Base-by-base conservation (phyloP, 1,140 invertebrate genomes). In the Lethocerus indicus region DNA sequence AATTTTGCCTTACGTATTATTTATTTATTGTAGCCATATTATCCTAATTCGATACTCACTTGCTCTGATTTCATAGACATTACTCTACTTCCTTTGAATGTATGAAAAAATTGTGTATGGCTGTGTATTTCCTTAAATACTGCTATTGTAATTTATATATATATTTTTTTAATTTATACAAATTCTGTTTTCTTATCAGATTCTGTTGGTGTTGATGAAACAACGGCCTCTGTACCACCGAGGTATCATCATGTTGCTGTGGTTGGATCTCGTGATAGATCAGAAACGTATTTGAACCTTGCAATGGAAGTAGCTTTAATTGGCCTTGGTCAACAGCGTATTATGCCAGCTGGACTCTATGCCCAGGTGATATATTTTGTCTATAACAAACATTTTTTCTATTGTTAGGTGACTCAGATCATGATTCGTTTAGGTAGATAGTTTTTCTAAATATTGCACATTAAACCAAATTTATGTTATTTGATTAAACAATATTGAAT, bases 201-300 rank as follows among this genome's bases (percentile, higher is more conserved):
- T 57, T 57, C 69, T 50, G 66, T 69, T 26, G 68, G 68, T 28
- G 63, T 71, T 57, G 75, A 74, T 52, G 75, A 78, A 50, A 69
- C 72, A 23, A 69, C 71, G 53, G 72, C 66, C 26, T 70, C 67
- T 20, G 61, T 75, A 21, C 71, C 75, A 20, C 78, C 78, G 0
- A 68, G 78, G 56, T 85, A 83, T 59, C 78, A 81, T 46, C 83
- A 86, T 60, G 71, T 83, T 1, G 70, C 74, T 12, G 77, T 87
- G 14, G 75, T 81, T 1, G 80, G 78, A 20, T 75, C 75, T 39
- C 70, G 80, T 57, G 71, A 79, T 61, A 68, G 71, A 32, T 69
- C 75, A 27, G 83, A 87, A 63, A 85, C 83, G 2, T 87, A 85
- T 65, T 70, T 88, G 24, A 79, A 79, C 2, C 62, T 87, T 48